Conservation (phyloP, 2,888 invertebrate genomes). For the Corythucha ciliata region DNA sequence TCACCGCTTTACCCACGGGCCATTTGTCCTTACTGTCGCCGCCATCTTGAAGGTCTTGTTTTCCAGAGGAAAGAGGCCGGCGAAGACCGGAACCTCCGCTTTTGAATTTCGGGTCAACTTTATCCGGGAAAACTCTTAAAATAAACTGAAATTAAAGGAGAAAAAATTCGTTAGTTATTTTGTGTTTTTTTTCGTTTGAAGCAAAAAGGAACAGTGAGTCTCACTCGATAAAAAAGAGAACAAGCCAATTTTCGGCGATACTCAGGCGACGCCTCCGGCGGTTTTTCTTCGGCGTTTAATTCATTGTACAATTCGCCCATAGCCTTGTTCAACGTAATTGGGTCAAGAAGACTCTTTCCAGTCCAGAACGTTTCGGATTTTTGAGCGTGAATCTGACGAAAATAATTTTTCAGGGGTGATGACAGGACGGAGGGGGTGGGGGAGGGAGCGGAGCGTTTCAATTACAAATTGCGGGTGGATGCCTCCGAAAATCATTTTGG, state of each 20-base stretch:
- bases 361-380: slow-evolving; percentile 26
- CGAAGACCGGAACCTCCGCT: slow-evolving; percentile 53
- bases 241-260: slow-evolving; percentile 64
- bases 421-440: too few species aligned
- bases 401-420: background rate
- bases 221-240: slow-evolving; percentile 69
- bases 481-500: slow-evolving; percentile 47
- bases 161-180: too few species aligned
- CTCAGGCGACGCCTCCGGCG: slow-evolving; percentile 54
- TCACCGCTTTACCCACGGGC: slow-evolving; percentile 43
- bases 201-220: background rate
- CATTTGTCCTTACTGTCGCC: too few species aligned
- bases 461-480: slow-evolving; percentile 43
- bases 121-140: too few species aligned
- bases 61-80: slow-evolving; percentile 56
- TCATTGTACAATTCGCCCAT: slow-evolving; percentile 49
- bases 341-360: slow-evolving; percentile 44
- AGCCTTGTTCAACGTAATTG: slow-evolving; percentile 47
- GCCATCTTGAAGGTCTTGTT: slow-evolving; percentile 58
- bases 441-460: too few species aligned
- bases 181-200: too few species aligned
- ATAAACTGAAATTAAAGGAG: too few species aligned
- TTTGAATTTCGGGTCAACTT: slow-evolving; percentile 45
- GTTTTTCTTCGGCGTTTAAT: slow-evolving; percentile 52
- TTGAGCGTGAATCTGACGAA: slow-evolving; percentile 26